phyloP scores from a whole-genome alignment of 2,113 vertebrate species.

The Colistium nudipinnis region DNA sequence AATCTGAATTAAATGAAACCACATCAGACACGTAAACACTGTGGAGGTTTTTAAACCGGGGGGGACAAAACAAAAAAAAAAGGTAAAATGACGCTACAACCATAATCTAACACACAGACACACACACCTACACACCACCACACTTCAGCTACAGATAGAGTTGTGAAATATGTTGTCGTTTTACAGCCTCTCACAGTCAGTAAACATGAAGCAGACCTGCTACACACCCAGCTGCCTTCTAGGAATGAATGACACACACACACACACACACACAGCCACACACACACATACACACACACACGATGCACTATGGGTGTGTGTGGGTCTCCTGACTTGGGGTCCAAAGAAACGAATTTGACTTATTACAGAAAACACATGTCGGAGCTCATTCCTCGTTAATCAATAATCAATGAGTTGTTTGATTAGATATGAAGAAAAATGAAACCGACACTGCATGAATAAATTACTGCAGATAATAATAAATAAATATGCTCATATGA shows the following conservation, averaged over 20 bases:
- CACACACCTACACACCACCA: no score
- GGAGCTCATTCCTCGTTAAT: no score
- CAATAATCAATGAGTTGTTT: not conserved
- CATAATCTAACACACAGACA: no score
- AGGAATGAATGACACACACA: constrained; percentile 23
- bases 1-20: no score
- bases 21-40: no score
- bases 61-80: no score
- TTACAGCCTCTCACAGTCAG: not conserved
- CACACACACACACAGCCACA: constrained; percentile 1
- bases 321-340: not conserved
- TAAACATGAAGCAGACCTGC: constrained; percentile 21
- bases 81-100: no score
- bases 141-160: not conserved
- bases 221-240: constrained; percentile 33
- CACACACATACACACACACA: not conserved
- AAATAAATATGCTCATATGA: no score
- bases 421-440: not conserved
- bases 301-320: not conserved
- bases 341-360: not conserved
- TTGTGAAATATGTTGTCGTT: not conserved
- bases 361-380: no score
- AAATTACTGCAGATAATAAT: no score
- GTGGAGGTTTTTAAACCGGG: no score
- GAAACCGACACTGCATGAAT: not conserved